Conservation (phyloP, 1,140 invertebrate species). For the Xylocopa sonorina region DNA sequence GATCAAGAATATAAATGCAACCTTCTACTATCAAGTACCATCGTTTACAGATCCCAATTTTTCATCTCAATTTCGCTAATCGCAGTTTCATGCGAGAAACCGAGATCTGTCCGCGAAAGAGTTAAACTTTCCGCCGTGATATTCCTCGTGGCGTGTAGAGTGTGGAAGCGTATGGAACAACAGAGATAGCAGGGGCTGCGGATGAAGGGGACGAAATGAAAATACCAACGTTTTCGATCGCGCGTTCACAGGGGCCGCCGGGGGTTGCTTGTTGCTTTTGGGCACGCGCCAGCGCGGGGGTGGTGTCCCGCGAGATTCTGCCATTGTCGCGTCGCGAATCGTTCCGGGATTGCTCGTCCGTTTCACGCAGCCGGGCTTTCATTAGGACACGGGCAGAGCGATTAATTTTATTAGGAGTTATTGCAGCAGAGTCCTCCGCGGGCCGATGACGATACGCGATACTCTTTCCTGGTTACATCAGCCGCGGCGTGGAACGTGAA, state of each 20-base stretch:
- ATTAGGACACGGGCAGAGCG: background rate
- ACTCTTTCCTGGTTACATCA: conserved; percentile 22
- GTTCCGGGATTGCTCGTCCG: background rate
- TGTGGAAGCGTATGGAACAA: background rate
- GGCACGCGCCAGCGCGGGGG: background rate
- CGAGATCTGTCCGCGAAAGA: too few relatives aligned
- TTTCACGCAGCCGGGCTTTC: background rate
- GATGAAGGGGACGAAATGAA: conserved; percentile 6
- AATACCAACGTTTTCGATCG: conserved; percentile 12
- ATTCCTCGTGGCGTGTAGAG: background rate
- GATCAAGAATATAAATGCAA: too few relatives aligned
- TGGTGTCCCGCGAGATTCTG: background rate
- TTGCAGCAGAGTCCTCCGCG: background rate
- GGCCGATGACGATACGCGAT: background rate
- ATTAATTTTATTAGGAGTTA: background rate
- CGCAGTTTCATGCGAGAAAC: too few relatives aligned
- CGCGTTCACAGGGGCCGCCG: too few relatives aligned
- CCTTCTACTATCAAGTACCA: too few relatives aligned
- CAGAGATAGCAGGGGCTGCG: background rate
- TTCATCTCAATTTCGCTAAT: too few relatives aligned
- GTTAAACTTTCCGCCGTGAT: background rate
- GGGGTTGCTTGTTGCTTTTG: conserved; percentile 18
- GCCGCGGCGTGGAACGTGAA: background rate
- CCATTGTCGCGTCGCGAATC: too few relatives aligned
- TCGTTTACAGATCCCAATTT: too few relatives aligned